Evolutionary conservation across 1,140 invertebrate species (phyloP), one percentile per base, ranked within the genome.

Genomic region (Lamellibrachia luymesi): DNA sequence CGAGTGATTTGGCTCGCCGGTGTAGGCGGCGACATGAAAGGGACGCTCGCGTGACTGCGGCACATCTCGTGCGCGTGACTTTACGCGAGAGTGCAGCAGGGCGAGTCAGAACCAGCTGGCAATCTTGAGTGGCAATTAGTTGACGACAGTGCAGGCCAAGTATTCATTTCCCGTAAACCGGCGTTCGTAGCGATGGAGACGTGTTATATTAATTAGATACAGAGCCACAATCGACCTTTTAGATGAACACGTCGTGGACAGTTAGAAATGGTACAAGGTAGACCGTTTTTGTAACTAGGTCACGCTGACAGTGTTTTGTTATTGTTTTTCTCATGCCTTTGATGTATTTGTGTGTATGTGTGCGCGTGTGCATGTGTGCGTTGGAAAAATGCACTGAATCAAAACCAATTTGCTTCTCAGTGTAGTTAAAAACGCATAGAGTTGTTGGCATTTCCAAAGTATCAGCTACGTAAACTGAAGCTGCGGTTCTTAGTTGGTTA

Each of bases 41-140:
- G 64, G 8, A 80, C 64, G 17, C 25, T 80, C 64, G 64, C 64
- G 64, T 80, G 64, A 80, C 64, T 80, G 64, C 64, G 2, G 13
- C 64, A 80, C 2, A 10, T 80, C 64, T 10, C 64, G 64, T 80
- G 64, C 64, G 64, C 64, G 64, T 80, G 64, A 80, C 64, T 80
- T 80, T 80, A 80, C 64, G 25, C 64, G 64, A 80, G 64, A 80
- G 64, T 80, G 64, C 64, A 80, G 25, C 13, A 80, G 64, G 64
- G 64, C 64, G 64, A 80, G 64, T 22, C 64, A 80, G 64, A 80
- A 80, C 64, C 64, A 80, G 64, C 64, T 80, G 64, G 64, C 64
- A 80, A 80, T 80, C 64, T 80, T 80, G 64, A 80, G 64, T 80
- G 64, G 64, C 64, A 80, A 80, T 80, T 80, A 80, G 64, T 80